phyloP scores from a whole-genome alignment of 2,113 vertebrate genomes.

The Festucalex cinctus region DNA sequence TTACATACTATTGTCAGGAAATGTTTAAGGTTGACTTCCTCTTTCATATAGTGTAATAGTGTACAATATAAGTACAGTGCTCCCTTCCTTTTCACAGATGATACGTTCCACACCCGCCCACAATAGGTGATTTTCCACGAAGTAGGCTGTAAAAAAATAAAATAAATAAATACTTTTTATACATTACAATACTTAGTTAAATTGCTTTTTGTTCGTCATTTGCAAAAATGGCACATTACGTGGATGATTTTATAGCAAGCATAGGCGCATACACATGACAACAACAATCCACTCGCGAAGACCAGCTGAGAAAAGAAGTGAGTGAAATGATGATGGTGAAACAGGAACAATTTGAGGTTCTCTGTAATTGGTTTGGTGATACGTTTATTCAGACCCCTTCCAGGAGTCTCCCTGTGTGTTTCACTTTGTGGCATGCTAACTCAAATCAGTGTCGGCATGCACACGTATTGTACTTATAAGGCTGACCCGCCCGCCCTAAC shows the following conservation, averaged over 20 bases:
- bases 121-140: too few species aligned
- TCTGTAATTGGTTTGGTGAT: not conserved
- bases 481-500: conserved; percentile 38
- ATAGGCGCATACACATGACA: not conserved
- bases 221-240: too few species aligned
- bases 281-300: not conserved
- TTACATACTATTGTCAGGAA: too few species aligned
- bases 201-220: not conserved
- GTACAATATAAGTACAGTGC: too few species aligned
- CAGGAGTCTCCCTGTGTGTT: conserved; percentile 75
- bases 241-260: not conserved
- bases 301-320: not conserved
- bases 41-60: too few species aligned
- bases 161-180: too few species aligned
- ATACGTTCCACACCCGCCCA: too few species aligned
- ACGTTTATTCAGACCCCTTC: conserved; percentile 74
- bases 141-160: too few species aligned
- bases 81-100: too few species aligned
- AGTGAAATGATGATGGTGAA: not conserved
- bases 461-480: conserved; percentile 63
- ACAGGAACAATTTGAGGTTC: conserved; percentile 2
- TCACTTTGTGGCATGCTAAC: conserved; percentile 77
- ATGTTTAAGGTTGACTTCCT: too few species aligned
- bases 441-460: conserved; percentile 76
- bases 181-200: not conserved